phyloP scores from a whole-genome alignment of 2,888 invertebrate species.

The Ptychoptera albimana region DNA sequence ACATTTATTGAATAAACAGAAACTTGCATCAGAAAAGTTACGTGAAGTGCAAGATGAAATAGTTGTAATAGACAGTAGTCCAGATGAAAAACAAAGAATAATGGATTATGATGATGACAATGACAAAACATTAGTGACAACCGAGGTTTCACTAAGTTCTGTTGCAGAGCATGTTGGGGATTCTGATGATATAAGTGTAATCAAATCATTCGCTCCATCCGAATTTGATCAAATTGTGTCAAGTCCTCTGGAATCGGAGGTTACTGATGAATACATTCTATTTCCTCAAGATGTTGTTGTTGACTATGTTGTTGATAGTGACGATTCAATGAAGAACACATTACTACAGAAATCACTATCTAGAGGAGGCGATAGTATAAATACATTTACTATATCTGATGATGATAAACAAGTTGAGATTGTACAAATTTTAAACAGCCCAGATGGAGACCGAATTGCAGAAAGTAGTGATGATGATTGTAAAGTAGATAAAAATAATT shows the following conservation, averaged over 20 bases:
- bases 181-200: constrained; percentile 39
- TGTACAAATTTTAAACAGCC: constrained; percentile 18
- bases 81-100: constrained; percentile 33
- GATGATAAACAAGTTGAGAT: constrained; percentile 1
- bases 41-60: constrained; percentile 15
- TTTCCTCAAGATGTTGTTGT: constrained; percentile 44
- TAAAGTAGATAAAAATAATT: constrained; percentile 19
- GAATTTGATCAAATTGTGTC: constrained; percentile 42
- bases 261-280: constrained; percentile 44
- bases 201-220: constrained; percentile 34
- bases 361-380: constrained; percentile 10
- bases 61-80: constrained; percentile 22
- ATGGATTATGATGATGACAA: constrained; percentile 43
- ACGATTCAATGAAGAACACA: constrained; percentile 28
- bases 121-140: constrained; percentile 38
- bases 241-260: constrained; percentile 40
- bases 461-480: constrained; percentile 18
- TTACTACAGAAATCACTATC: constrained; percentile 9
- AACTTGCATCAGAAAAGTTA: constrained; percentile 16
- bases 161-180: constrained; percentile 39
- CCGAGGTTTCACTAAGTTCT: constrained; percentile 40
- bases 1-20: constrained; percentile 12
- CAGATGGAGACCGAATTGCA: constrained; percentile 28
- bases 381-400: constrained; percentile 7
- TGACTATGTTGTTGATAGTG: constrained; percentile 38